Conservation (phyloP, 2,113 vertebrate genomes). For the Cryptomyrus ogoouensis region DNA sequence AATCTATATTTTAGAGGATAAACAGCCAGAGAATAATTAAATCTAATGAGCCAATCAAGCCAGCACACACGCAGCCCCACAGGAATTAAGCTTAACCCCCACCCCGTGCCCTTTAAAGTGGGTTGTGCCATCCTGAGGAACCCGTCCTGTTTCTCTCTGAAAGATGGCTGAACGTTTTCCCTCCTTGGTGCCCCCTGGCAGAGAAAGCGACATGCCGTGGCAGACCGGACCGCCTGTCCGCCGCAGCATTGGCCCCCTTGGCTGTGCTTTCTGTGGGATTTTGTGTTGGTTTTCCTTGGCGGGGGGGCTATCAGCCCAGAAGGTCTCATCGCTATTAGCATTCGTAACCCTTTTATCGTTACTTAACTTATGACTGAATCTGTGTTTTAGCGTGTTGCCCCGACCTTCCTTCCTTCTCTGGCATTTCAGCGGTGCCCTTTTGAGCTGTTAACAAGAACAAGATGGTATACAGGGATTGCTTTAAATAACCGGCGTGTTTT, state of each 20-base stretch:
- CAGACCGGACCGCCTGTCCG: not conserved
- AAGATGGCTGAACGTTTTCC: not conserved
- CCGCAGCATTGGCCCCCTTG: not conserved
- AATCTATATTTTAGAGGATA: not conserved
- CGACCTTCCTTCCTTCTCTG: constrained; percentile 12
- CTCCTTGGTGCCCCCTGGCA: not conserved
- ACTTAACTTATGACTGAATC: constrained; percentile 39
- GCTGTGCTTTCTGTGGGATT: not conserved
- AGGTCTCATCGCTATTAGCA: not conserved
- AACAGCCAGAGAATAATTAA: not conserved
- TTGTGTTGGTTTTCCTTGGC: not conserved
- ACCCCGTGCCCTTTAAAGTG: not conserved
- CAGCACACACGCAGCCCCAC: not conserved
- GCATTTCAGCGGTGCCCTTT: constrained; percentile 41
- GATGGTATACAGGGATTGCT: constrained; percentile 51
- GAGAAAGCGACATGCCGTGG: not conserved
- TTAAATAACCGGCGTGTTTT: constrained; percentile 69
- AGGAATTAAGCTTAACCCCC: not conserved
- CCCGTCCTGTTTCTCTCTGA: not conserved
- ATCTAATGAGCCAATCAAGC: not conserved
- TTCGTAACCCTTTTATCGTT: constrained; percentile 32
- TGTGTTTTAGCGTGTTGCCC: not conserved
- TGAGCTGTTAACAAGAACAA: constrained; percentile 43
- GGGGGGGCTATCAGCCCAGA: not conserved
- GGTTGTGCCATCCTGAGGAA: not conserved